Percentiles rank a stretch among this genome's conserved stretches.
These are phyloP conservation scores for Parascotia fuliginaria DNA, from an alignment of 2,888 invertebrate species.

Conservation along the genomic window DNA sequence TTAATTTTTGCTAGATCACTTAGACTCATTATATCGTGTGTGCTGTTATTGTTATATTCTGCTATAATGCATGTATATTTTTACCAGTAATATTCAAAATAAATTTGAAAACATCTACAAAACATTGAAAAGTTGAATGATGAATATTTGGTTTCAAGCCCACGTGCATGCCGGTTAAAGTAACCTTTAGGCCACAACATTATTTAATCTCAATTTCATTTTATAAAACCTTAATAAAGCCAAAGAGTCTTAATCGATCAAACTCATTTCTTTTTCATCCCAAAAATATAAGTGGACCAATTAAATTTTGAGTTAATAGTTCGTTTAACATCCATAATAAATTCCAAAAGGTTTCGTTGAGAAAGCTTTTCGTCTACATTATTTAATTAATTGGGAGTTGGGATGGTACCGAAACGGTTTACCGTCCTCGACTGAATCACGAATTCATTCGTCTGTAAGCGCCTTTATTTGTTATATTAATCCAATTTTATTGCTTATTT, in stretches of 20 bases:
- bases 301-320: slow-evolving; percentile 41
- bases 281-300: slow-evolving; percentile 24
- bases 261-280: slow-evolving; percentile 8
- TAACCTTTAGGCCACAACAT: too few relatives aligned
- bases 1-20: too few relatives aligned
- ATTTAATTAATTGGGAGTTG: slow-evolving; percentile 29
- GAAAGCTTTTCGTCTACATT: slow-evolving; percentile 34
- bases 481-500: too few relatives aligned
- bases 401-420: slow-evolving; percentile 10
- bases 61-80: too few relatives aligned
- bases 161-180: too few relatives aligned
- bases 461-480: slow-evolving; percentile 14
- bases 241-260: slow-evolving; percentile 7
- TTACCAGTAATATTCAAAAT: too few relatives aligned
- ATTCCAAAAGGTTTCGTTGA: slow-evolving; percentile 26
- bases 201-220: not conserved
- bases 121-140: too few relatives aligned
- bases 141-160: too few relatives aligned
- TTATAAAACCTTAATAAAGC: not conserved
- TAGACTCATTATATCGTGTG: too few relatives aligned
- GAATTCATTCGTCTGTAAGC: slow-evolving; percentile 8
- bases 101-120: too few relatives aligned
- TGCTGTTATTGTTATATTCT: too few relatives aligned
- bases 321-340: slow-evolving; percentile 37
- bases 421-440: slow-evolving; percentile 2